Evolutionary conservation across 2,888 invertebrate genomes (phyloP), one percentile per base, ranked within the genome.

Genomic region (Branchipolynoe longqiensis): DNA sequence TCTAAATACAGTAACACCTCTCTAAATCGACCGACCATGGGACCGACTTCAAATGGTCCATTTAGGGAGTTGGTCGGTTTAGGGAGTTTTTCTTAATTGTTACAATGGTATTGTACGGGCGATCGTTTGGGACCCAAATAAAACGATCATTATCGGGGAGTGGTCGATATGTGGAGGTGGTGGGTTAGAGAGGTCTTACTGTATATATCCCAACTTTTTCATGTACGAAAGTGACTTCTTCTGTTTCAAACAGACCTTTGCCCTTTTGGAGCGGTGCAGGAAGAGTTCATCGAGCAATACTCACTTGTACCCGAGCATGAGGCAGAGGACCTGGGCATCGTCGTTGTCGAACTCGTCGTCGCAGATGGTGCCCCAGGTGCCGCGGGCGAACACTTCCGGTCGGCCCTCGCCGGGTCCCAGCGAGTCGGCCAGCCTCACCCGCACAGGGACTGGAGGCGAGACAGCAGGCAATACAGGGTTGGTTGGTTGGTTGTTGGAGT

Each of bases 251-350:
- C 54, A n/a, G n/a, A n/a, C n/a, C n/a, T n/a, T n/a, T n/a, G n/a
- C n/a, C n/a, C n/a, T n/a, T n/a, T 48, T 48, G 8, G 48, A 48
- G 8, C 18, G 48, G 48, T 48, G 8, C 48, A 48, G 8, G 8
- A 18, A 48, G 48, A 12, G 48, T 12, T 12, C 18, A 48, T 48
- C 48, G 48, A 48, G 48, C 48, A 48, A 48, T 14, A 84, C 84
- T 73, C 38, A 84, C 84, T 84, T 69, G 74, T 62, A 84, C 0
- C 84, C 84, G 22, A 84, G 48, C 74, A 73, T 69, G 18, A 28
- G 28, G 56, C 84, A 84, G 48, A 56, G 0, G 36, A 84, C 84
- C 14, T n/a, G 8, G 22, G 84, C 84, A 31, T 84, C 84, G 18
- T 8, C 25, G 48, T 48, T 18, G 25, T 84, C 84, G 36, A 84